Conservation (phyloP, 2,888 invertebrate genomes). For the Agonum fuliginosum region DNA sequence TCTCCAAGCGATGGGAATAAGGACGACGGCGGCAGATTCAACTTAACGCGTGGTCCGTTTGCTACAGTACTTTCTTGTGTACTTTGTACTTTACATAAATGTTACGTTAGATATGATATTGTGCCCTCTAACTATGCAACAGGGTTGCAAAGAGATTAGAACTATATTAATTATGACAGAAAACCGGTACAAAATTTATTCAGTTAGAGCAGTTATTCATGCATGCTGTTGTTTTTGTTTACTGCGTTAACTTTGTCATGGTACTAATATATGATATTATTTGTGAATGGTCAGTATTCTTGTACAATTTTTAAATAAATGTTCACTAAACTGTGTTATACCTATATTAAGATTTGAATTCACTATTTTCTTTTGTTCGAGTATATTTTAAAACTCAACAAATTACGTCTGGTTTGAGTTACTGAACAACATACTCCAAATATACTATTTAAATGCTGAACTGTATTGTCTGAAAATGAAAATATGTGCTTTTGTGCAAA, state of each 20-base stretch:
- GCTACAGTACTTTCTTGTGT: conserved; percentile 61
- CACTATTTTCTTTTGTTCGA: too few relatives aligned
- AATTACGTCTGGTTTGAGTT: too few relatives aligned
- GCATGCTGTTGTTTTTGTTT: not conserved
- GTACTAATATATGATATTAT: not conserved
- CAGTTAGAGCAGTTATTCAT: not conserved
- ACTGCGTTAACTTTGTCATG: conserved; percentile 18
- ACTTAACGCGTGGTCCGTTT: conserved; percentile 80
- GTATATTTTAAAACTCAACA: too few relatives aligned
- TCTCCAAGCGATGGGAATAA: conserved; percentile 85
- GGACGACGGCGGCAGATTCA: conserved; percentile 76
- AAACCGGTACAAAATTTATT: not conserved
- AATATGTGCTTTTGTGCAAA: too few relatives aligned
- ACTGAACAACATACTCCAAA: too few relatives aligned
- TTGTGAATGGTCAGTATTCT: not conserved
- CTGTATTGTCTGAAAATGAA: too few relatives aligned
- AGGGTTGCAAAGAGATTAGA: conserved; percentile 56
- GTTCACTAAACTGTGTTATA: too few relatives aligned
- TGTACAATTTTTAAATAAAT: not conserved
- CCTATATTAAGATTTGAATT: too few relatives aligned
- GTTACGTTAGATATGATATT: conserved; percentile 42
- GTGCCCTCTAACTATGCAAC: conserved; percentile 26
- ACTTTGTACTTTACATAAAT: conserved; percentile 55
- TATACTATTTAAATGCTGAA: too few relatives aligned
- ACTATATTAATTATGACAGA: not conserved